Conservation (phyloP, 2,797 vertebrate species). For the Luscinia megarhynchos region DNA sequence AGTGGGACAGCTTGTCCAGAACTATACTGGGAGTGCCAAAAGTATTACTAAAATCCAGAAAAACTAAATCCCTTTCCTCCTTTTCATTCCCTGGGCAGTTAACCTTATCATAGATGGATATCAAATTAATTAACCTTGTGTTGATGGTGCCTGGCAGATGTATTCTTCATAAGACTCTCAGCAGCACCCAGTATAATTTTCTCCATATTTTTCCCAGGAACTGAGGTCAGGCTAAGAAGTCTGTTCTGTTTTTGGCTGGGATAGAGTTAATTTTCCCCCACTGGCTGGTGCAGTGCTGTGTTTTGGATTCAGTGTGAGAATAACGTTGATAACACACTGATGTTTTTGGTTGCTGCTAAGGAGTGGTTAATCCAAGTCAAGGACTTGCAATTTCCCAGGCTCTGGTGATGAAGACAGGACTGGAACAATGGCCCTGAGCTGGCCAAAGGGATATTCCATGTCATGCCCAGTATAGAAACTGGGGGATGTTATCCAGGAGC, state of each 20-base stretch:
- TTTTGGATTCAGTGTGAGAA: background rate
- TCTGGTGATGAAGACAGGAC: background rate
- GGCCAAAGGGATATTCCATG: background rate
- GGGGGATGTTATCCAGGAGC: background rate
- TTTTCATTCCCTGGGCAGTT: background rate
- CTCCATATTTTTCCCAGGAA: background rate
- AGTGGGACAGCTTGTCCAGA: background rate
- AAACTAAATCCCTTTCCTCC: background rate
- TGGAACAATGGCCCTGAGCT: background rate
- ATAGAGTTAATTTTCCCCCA: background rate
- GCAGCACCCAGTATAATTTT: background rate
- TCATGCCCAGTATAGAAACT: fast-evolving
- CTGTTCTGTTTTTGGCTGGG: background rate
- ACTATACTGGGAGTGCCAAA: background rate
- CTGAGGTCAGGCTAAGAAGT: background rate
- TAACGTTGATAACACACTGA: fast-evolving
- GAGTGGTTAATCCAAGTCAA: background rate
- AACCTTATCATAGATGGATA: background rate
- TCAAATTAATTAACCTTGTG: background rate
- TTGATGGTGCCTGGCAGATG: background rate
- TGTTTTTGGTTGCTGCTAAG: background rate
- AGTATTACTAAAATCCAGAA: background rate
- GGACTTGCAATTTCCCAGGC: background rate
- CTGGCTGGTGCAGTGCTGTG: background rate
- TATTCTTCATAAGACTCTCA: background rate